Conservation (phyloP, 2,113 vertebrate genomes). For the Xenopus laevis region DNA sequence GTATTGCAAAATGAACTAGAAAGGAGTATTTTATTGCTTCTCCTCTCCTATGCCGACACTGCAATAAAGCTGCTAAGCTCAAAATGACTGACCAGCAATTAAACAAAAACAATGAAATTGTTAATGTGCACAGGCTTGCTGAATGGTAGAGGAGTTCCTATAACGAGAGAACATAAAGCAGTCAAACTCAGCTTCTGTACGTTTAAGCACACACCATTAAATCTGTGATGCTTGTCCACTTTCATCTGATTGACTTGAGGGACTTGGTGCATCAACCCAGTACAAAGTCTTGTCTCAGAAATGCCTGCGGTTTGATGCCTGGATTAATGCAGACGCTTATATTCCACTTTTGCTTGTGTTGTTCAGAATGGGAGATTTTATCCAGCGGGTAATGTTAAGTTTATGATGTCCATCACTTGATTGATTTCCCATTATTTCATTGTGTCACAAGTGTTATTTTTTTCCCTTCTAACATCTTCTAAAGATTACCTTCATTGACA, state of each 20-base stretch:
- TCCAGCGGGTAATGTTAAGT: background rate
- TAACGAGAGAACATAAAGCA: constrained; percentile 32
- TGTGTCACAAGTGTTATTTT: background rate
- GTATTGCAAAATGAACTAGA: constrained; percentile 24
- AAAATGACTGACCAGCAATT: constrained; percentile 41
- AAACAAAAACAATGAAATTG: constrained; percentile 37
- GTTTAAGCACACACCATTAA: constrained; percentile 25
- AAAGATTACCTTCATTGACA: too few species aligned
- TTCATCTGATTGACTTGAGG: constrained; percentile 12
- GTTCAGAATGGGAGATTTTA: background rate
- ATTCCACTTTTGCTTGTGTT: background rate
- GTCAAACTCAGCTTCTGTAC: background rate
- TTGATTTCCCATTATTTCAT: background rate
- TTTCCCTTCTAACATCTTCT: background rate
- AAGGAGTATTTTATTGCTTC: constrained; percentile 8
- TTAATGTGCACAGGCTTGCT: constrained; percentile 20
- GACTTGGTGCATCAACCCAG: background rate
- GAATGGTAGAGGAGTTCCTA: constrained; percentile 6
- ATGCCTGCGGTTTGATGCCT: background rate
- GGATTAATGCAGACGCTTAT: background rate
- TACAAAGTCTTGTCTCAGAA: background rate
- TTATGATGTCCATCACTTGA: background rate
- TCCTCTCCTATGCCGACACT: constrained; percentile 8
- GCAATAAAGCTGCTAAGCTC: constrained; percentile 27
- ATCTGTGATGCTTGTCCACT: constrained; percentile 13